A percentile compares a stretch with the other conserved stretches of the same genome.
Evolutionary conservation across 2,888 invertebrate species (phyloP).

Genomic region (Dryobota labecula): DNA sequence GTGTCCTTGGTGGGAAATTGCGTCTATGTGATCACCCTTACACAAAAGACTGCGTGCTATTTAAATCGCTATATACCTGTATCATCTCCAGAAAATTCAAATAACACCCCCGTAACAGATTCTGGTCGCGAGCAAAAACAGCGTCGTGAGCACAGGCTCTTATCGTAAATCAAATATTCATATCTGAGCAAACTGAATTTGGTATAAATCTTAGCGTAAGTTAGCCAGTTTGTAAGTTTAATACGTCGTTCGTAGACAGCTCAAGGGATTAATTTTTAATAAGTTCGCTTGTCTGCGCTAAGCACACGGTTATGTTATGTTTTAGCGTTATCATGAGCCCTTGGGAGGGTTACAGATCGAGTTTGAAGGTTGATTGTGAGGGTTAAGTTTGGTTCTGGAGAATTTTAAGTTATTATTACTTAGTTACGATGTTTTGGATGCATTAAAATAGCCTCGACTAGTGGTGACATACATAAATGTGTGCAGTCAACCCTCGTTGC

Average conservation of each 20-base stretch:
- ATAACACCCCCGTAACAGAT: background rate
- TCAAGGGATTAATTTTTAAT: constrained; percentile 70
- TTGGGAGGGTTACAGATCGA: constrained; percentile 15
- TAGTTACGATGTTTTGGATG: background rate
- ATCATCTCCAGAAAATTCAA: constrained; percentile 15
- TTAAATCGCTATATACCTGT: background rate
- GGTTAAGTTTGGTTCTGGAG: background rate
- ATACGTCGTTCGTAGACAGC: constrained; percentile 70
- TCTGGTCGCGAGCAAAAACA: constrained; percentile 10
- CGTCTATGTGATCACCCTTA: background rate
- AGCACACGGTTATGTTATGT: constrained; percentile 41
- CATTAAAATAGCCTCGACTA: background rate
- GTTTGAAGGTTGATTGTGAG: constrained; percentile 1
- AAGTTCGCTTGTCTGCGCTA: constrained; percentile 58
- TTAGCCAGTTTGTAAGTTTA: constrained; percentile 64
- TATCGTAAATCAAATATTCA: constrained; percentile 73
- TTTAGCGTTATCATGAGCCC: constrained; percentile 27
- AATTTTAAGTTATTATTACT: background rate
- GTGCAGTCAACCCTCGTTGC: background rate
- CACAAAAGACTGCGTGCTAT: background rate
- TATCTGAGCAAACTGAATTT: constrained; percentile 68
- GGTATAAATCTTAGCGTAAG: constrained; percentile 66
- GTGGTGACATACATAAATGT: too few species aligned
- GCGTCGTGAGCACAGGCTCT: constrained; percentile 61
- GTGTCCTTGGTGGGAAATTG: background rate